Percentiles rank a stretch among this genome's conserved stretches.
Conservation (phyloP, 2,113 vertebrate species). For the Python bivittatus region DNA sequence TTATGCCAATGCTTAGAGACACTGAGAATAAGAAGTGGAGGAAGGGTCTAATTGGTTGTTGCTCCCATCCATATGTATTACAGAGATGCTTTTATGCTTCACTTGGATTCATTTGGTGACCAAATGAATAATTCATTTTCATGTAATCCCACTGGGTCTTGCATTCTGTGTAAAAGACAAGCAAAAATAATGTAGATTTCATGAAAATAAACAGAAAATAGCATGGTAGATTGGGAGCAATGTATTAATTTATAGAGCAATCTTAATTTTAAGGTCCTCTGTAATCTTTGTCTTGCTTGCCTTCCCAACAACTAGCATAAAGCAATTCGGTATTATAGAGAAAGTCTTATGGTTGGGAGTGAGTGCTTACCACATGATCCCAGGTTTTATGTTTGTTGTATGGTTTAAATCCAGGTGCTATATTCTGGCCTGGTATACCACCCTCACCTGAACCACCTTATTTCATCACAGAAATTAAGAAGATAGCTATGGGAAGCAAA, state of each 20-base stretch:
- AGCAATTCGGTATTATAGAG: not conserved
- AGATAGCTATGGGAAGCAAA: not conserved
- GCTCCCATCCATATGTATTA: not conserved
- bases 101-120: not conserved
- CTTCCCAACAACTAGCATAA: not conserved
- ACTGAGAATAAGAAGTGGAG: not conserved
- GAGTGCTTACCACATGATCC: not conserved
- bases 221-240: not conserved
- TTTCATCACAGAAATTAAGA: not conserved
- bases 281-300: not conserved
- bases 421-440: not conserved
- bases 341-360: not conserved
- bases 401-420: not conserved
- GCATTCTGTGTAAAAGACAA: not conserved
- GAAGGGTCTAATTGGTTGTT: not conserved
- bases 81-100: not conserved
- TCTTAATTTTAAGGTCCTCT: not conserved
- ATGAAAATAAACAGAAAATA: not conserved
- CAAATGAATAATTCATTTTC: not conserved
- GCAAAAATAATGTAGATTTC: not conserved
- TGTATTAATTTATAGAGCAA: not conserved
- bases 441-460: not conserved
- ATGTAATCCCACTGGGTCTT: not conserved
- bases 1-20: not conserved
- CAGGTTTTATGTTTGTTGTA: not conserved